phyloP scores from a whole-genome alignment of 2,888 invertebrate genomes.

The Macaria notata region DNA sequence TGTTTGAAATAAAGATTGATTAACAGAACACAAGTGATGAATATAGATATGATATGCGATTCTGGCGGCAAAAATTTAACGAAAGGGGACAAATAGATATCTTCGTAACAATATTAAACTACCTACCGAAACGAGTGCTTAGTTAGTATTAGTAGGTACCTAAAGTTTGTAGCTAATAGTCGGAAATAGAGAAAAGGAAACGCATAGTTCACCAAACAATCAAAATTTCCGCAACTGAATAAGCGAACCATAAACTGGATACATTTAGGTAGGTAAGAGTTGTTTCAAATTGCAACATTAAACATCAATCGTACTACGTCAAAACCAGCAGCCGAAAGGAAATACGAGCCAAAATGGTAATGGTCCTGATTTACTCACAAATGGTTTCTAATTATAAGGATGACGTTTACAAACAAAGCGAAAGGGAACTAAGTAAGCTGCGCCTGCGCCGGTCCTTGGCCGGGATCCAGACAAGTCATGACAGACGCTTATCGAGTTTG shows the following conservation, averaged over 20 bases:
- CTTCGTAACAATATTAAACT: no score
- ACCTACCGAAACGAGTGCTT: no score
- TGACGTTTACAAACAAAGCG: conserved; percentile 52
- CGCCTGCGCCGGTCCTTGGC: conserved; percentile 56
- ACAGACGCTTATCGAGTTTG: conserved; percentile 35
- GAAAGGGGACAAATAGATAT: no score
- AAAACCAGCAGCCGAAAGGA: conserved; percentile 6
- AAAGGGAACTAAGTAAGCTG: conserved; percentile 52
- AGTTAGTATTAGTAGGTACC: no score
- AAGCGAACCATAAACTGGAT: neutral
- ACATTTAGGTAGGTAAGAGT: conserved; percentile 3
- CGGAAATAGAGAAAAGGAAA: no score
- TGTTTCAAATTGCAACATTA: neutral
- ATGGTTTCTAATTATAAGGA: conserved; percentile 27
- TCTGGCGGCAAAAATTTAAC: no score
- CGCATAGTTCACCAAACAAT: no score
- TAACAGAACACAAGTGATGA: neutral
- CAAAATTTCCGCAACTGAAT: no score
- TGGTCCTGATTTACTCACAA: conserved; percentile 13
- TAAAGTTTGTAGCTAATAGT: no score
- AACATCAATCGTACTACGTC: neutral
- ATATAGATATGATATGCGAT: no score
- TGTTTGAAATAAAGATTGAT: conserved; percentile 3
- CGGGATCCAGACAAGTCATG: conserved; percentile 61
- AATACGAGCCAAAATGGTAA: conserved; percentile 15